phyloP scores from a whole-genome alignment of 2,113 vertebrate genomes.

The Caranx ignobilis region DNA sequence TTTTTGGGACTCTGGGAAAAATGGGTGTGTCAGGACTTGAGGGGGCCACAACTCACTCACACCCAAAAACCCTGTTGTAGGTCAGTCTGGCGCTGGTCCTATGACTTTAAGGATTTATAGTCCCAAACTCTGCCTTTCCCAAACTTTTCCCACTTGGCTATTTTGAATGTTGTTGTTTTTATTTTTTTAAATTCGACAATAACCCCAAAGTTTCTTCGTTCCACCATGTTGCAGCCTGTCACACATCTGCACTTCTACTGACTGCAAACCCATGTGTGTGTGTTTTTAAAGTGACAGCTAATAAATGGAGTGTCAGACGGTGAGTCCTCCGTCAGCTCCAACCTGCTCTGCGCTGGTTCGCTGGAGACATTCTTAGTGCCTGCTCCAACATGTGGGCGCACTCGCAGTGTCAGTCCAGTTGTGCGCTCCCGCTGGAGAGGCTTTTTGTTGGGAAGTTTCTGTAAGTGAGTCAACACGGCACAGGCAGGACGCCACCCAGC shows the following conservation, averaged over 20 bases:
- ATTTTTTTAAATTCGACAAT: background rate
- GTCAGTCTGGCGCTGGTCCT: background rate
- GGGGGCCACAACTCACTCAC: too few species aligned
- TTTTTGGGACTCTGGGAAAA: background rate
- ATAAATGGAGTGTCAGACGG: too few species aligned
- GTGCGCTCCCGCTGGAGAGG: constrained; percentile 52
- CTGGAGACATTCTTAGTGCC: constrained; percentile 58
- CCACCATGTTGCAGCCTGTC: background rate
- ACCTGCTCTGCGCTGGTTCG: background rate
- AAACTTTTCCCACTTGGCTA: too few species aligned
- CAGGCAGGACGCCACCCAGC: constrained; percentile 71
- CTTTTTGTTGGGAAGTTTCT: constrained; percentile 66
- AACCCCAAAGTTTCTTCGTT: background rate
- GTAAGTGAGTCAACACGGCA: constrained; percentile 70
- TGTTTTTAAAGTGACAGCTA: too few species aligned
- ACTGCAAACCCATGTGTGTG: background rate
- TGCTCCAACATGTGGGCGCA: constrained; percentile 74
- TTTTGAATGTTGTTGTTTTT: too few species aligned
- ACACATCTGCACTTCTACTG: background rate
- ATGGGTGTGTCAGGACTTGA: too few species aligned
- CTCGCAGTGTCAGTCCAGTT: constrained; percentile 53
- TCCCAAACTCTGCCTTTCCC: background rate
- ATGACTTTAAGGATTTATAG: background rate
- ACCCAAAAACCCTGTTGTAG: background rate
- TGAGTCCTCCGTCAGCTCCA: background rate